Base-by-base conservation (phyloP, 2,888 invertebrate species). In the Dolichomitus sp. region DNA sequence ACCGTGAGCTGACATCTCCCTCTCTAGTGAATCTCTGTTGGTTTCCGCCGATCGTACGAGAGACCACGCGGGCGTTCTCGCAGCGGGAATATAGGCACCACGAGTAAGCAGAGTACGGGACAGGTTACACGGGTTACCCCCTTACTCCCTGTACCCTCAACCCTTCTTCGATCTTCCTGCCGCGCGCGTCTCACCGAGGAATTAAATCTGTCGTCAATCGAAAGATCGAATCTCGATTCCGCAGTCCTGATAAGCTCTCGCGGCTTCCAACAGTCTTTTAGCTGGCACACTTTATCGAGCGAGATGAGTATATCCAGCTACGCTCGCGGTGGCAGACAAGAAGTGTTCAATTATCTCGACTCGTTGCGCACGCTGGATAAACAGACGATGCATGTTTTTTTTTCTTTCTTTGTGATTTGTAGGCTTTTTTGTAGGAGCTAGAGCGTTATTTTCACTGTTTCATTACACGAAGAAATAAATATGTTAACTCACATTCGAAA, bases 111-210 rank as follows among this genome's bases (percentile, higher is more conserved):
- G 50, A 78, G 78, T 72, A 75, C 76, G 74, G 76, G 85, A 85
- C 85, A 83, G 80, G 77, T 86, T 86, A 86, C 83, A 85, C 83
- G 84, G 69, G 77, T 81, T 78, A 84, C 40, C 84, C 76, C 84
- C 84, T 11, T 14, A 4, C 57, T 11, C 74, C 57, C 68, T 19
- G 63, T 59, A 17, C 69, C 65, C 54, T 81, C 50, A 75, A 45
- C 57, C 61, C 59, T 61, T 75, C 59, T 61, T 75, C 75, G 45
- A 14, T 66, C 73, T 48, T 40, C 14, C 45, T 42, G 11, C 54
- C 42, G 50, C 27, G 27, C 23, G 30, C 37, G 40, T 42, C 61
- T 45, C 6, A 5, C 14, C 12, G 66, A 70, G n/a, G 65, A 85
- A 85, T 83, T 80, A 81, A 85, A 85, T 85, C 83, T 83, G 73